These are phyloP conservation scores for Cacoxenus indagator DNA, from an alignment of 2,888 invertebrate species.

Conservation along the genomic window DNA sequence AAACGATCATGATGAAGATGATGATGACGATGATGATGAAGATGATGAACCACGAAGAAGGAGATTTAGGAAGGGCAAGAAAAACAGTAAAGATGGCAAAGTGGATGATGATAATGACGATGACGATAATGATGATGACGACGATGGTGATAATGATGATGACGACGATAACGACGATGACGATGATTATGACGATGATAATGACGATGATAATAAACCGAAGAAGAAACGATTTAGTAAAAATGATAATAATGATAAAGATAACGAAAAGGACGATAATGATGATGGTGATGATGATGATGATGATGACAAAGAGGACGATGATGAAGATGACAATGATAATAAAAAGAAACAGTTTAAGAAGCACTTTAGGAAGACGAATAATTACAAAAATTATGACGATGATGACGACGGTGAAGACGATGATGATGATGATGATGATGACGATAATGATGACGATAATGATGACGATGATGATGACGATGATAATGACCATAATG, in stretches of 20 bases:
- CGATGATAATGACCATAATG: constrained; percentile 47
- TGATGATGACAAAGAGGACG: constrained; percentile 56
- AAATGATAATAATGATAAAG: constrained; percentile 47
- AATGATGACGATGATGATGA: constrained; percentile 60
- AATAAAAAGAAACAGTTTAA: constrained; percentile 60
- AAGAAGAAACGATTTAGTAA: constrained; percentile 26
- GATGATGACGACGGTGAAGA: constrained; percentile 67
- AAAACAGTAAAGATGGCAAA: constrained; percentile 62
- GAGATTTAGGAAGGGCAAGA: constrained; percentile 72
- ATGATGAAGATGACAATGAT: constrained; percentile 63
- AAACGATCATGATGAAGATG: constrained; percentile 68
- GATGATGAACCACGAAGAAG: constrained; percentile 68
- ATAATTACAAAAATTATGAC: constrained; percentile 31
- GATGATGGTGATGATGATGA: constrained; percentile 29
- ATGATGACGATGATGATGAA: constrained; percentile 69
- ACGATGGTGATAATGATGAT: constrained; percentile 49
- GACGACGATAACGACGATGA: constrained; percentile 65
- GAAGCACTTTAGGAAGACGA: too few species aligned
- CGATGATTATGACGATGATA: constrained; percentile 43
- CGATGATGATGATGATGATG: constrained; percentile 68
- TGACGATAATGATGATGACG: constrained; percentile 69
- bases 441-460: constrained; percentile 65
- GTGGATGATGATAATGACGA: constrained; percentile 67
- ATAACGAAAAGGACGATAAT: constrained; percentile 35
- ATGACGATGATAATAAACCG: constrained; percentile 36